Conservation (phyloP, 35 echinoderm and acorn worm species). For the Heliocidaris erythrogramma region DNA sequence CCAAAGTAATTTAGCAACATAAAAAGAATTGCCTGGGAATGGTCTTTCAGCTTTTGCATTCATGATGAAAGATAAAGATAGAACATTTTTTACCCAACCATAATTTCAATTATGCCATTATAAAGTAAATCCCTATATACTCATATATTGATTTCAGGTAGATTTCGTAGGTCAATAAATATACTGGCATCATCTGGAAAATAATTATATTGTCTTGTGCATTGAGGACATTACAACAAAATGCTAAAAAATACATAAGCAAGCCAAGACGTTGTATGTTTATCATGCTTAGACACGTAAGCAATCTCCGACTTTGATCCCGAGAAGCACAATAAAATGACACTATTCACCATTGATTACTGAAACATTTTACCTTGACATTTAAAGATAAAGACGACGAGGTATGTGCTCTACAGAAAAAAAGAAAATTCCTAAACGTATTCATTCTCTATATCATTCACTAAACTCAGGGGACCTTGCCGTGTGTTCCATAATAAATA, state of each 20-base stretch:
- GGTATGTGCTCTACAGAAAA: not conserved
- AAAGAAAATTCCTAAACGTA: not conserved
- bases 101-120: too few relatives aligned
- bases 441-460: not conserved
- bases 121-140: too few relatives aligned
- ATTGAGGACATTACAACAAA: not conserved
- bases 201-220: not conserved
- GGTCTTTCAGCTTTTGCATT: too few relatives aligned
- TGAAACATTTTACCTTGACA: slow-evolving; percentile 1
- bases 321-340: not conserved
- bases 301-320: not conserved
- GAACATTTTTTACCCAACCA: too few relatives aligned
- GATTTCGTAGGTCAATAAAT: too few relatives aligned
- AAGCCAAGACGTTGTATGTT: not conserved
- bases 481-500: not conserved
- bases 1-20: too few relatives aligned
- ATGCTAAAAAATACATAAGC: not conserved
- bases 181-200: too few relatives aligned
- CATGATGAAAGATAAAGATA: too few relatives aligned
- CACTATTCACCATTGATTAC: not conserved
- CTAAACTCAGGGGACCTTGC: not conserved
- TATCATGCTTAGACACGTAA: not conserved
- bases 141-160: too few relatives aligned
- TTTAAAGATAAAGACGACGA: not conserved
- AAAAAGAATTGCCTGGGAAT: too few relatives aligned